Percentiles rank a stretch among this genome's conserved stretches.
These are phyloP conservation scores for Acrossocheilus wenchowensis DNA, from an alignment of 2,797 vertebrate species.

Conservation along the genomic window DNA sequence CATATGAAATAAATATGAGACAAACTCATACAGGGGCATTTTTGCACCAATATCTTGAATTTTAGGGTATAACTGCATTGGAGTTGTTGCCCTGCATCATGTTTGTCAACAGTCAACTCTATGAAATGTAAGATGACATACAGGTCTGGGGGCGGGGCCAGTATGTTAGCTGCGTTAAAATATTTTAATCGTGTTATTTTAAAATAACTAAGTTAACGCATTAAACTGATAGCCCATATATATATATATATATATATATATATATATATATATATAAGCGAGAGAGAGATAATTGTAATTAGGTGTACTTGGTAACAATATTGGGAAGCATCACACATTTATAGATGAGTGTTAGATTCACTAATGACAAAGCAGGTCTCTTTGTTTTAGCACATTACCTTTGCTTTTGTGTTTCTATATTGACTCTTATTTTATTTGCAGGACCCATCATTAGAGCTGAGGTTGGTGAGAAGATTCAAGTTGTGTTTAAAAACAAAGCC, in stretches of 20 bases:
- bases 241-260: too few relatives aligned
- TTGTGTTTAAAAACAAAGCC: constrained; percentile 87
- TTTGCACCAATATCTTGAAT: too few relatives aligned
- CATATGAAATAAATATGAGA: too few relatives aligned
- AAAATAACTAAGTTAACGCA: too few relatives aligned
- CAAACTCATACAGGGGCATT: too few relatives aligned
- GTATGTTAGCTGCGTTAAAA: too few relatives aligned
- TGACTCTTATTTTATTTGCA: constrained; percentile 15
- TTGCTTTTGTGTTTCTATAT: not conserved
- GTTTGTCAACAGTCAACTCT: too few relatives aligned
- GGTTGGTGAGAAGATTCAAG: constrained; percentile 78
- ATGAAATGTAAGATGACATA: not conserved
- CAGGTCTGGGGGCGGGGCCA: too few relatives aligned
- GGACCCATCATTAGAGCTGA: constrained; percentile 64
- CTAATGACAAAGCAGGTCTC: not conserved
- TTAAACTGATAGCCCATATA: too few relatives aligned
- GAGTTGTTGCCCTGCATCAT: too few relatives aligned
- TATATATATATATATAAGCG: too few relatives aligned
- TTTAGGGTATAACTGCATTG: too few relatives aligned
- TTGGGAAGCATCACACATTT: not conserved
- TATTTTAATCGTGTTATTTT: not conserved
- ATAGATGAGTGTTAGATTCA: not conserved
- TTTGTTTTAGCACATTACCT: not conserved
- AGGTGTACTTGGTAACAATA: not conserved
- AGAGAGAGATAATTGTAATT: not conserved